A percentile compares a stretch with the other conserved stretches of the same genome.
Conservation (phyloP, 2,888 invertebrate species). For the Hirudinaria manillensis region DNA sequence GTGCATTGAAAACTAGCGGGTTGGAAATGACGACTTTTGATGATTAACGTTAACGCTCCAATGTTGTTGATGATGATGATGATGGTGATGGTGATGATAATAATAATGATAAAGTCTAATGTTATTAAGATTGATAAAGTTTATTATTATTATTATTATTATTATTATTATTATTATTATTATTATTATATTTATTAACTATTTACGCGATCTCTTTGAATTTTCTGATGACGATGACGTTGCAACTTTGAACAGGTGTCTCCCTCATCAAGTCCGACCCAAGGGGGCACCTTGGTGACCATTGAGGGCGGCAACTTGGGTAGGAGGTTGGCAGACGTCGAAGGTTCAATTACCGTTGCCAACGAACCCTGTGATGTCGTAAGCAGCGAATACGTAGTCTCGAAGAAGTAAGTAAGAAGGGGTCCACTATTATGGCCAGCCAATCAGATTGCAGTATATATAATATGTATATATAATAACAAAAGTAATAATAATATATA, state of each 20-base stretch:
- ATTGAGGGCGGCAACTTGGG: slow-evolving; percentile 78
- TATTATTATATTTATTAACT: too few relatives aligned
- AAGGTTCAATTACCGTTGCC: slow-evolving; percentile 26
- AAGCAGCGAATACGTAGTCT: slow-evolving; percentile 27
- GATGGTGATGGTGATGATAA: not conserved
- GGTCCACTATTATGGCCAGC: not conserved
- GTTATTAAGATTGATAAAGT: not conserved
- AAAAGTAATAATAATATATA: not conserved
- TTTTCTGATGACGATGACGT: not conserved
- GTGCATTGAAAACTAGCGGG: not conserved
- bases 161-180: not conserved
- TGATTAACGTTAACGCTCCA: too few relatives aligned
- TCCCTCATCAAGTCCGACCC: slow-evolving; percentile 74
- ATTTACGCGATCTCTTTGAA: too few relatives aligned
- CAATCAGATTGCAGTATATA: too few relatives aligned
- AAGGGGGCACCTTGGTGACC: slow-evolving; percentile 87
- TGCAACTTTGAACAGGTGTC: not conserved
- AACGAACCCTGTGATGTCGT: slow-evolving; percentile 27
- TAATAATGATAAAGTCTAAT: not conserved
- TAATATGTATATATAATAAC: too few relatives aligned
- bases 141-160: not conserved
- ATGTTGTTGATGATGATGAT: not conserved
- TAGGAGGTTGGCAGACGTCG: not conserved
- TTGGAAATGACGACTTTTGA: too few relatives aligned
- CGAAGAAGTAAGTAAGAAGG: slow-evolving; percentile 27